phyloP scores from a whole-genome alignment of 1,140 invertebrate genomes.

The Rhynchophorus ferrugineus region DNA sequence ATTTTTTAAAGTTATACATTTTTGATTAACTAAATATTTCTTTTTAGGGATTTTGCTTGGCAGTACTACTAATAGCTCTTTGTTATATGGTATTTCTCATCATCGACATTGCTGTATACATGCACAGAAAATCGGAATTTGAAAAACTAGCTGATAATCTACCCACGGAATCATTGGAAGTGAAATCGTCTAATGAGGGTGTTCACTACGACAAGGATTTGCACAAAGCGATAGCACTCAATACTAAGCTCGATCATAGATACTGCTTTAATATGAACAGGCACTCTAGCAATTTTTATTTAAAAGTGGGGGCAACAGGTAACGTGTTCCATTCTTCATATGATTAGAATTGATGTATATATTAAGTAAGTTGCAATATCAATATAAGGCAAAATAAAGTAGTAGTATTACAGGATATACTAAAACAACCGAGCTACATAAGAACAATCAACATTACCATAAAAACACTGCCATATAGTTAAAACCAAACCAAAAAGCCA shows the following conservation, averaged over 20 bases:
- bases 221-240: slow-evolving; percentile 34
- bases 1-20: not conserved
- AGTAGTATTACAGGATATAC: not conserved
- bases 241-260: slow-evolving; percentile 40
- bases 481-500: no score
- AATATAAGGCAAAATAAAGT: not conserved
- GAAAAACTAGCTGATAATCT: slow-evolving; percentile 41
- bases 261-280: slow-evolving; percentile 56
- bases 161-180: slow-evolving; percentile 21
- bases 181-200: slow-evolving; percentile 37
- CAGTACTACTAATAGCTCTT: slow-evolving; percentile 49
- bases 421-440: no score
- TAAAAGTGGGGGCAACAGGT: slow-evolving; percentile 67
- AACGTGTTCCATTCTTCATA: slow-evolving; percentile 20
- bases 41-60: slow-evolving; percentile 50
- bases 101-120: slow-evolving; percentile 52
- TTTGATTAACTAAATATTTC: not conserved
- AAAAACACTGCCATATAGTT: no score
- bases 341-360: not conserved
- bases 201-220: slow-evolving; percentile 37
- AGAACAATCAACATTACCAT: no score
- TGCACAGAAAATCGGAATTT: slow-evolving; percentile 44
- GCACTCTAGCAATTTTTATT: slow-evolving; percentile 64
- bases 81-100: slow-evolving; percentile 53
- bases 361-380: no score